A percentile compares a stretch with the other conserved stretches of the same genome.
phyloP scores from a whole-genome alignment of 2,888 invertebrate genomes.

The Campaea margaritaria region DNA sequence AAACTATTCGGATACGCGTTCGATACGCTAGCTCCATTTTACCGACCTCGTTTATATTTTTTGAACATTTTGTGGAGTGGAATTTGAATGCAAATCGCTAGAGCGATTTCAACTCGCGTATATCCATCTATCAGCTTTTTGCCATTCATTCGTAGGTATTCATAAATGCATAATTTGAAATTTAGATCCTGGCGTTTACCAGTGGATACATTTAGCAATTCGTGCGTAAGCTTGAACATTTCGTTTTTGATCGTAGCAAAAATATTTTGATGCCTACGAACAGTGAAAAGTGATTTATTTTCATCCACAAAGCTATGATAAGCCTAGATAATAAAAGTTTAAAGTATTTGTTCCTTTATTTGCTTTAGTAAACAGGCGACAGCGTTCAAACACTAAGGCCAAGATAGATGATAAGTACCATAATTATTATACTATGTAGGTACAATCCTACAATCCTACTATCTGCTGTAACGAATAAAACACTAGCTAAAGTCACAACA shows the following conservation, averaged over 20 bases:
- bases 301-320: too few species aligned
- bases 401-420: too few species aligned
- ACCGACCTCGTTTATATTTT: conserved; percentile 29
- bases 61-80: conserved; percentile 24
- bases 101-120: conserved; percentile 20
- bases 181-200: background rate
- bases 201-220: background rate
- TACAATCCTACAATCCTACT: background rate
- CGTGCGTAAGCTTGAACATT: background rate
- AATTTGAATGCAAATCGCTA: conserved; percentile 24
- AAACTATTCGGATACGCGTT: conserved; percentile 53
- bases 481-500: conserved; percentile 7
- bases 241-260: background rate
- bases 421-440: too few species aligned
- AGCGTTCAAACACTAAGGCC: too few species aligned
- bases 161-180: conserved; percentile 15
- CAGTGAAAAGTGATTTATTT: too few species aligned
- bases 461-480: conserved; percentile 17
- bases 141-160: background rate
- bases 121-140: conserved; percentile 23
- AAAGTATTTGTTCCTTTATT: background rate
- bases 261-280: background rate
- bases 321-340: background rate
- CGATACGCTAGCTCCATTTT: conserved; percentile 36
- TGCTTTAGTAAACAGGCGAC: too few species aligned